Conservation (phyloP, 2,113 vertebrate genomes). For the Morone chrysops region DNA sequence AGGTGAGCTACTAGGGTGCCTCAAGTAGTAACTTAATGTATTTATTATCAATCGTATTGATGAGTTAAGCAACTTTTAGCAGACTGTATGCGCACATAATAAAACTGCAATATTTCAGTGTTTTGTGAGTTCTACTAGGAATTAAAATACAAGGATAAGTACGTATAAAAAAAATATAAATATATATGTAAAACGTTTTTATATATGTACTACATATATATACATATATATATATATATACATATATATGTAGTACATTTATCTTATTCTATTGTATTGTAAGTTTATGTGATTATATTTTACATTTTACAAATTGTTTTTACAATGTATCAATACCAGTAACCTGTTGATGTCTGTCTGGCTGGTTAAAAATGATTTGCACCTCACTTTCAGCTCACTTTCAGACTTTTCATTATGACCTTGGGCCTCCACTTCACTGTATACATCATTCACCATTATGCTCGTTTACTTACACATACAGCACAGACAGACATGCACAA, state of each 20-base stretch:
- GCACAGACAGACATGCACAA: slow-evolving; percentile 11
- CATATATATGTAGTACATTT: not conserved
- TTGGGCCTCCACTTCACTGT: not conserved
- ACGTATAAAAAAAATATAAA: too few relatives aligned
- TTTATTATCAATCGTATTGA: not conserved
- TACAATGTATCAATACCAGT: not conserved
- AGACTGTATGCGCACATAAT: not conserved
- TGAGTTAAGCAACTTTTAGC: not conserved
- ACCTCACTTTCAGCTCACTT: not conserved
- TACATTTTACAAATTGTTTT: not conserved
- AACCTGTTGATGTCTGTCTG: not conserved
- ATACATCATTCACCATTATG: slow-evolving; percentile 2
- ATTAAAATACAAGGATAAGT: too few relatives aligned
- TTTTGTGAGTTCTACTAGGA: not conserved
- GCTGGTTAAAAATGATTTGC: not conserved
- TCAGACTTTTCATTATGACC: slow-evolving; percentile 24
- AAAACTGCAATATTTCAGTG: not conserved
- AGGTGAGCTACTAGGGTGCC: too few relatives aligned
- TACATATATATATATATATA: not conserved
- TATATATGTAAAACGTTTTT: not conserved
- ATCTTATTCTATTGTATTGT: not conserved
- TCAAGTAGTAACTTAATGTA: not conserved
- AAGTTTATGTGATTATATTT: not conserved
- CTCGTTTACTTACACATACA: slow-evolving; percentile 1
- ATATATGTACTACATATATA: too few relatives aligned